Conservation (phyloP, 2,888 invertebrate genomes). For the Saturnia japonica region DNA sequence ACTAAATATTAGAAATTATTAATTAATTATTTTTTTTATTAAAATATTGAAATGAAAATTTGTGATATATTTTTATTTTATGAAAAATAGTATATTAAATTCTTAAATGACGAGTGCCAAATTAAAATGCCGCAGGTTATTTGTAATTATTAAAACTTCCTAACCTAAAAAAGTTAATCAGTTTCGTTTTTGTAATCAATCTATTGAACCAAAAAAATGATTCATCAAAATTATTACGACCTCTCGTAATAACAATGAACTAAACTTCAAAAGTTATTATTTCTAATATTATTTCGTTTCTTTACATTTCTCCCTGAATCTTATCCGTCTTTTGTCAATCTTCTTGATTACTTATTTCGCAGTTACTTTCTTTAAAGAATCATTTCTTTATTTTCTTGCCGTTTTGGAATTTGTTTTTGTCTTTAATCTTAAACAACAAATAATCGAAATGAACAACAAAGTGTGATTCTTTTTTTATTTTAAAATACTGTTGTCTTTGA, state of each 20-base stretch:
- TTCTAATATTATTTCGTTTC: constrained; percentile 16
- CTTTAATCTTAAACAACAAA: neutral
- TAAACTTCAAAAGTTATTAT: constrained; percentile 16
- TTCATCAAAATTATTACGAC: constrained; percentile 4
- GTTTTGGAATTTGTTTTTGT: neutral
- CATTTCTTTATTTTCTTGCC: constrained; percentile 9
- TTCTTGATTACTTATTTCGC: constrained; percentile 20
- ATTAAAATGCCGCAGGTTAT: too few species aligned
- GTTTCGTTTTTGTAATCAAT: neutral
- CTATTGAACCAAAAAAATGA: neutral
- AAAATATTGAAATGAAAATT: too few species aligned
- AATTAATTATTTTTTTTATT: too few species aligned
- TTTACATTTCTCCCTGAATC: constrained; percentile 2
- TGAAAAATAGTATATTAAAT: too few species aligned
- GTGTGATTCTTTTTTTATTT: neutral
- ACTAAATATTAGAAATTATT: too few species aligned
- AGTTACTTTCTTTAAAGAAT: constrained; percentile 11
- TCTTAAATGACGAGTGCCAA: too few species aligned
- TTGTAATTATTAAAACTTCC: too few species aligned
- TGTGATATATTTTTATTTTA: too few species aligned
- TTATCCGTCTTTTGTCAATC: constrained; percentile 16
- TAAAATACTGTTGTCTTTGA: neutral
- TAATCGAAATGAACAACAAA: constrained; percentile 5
- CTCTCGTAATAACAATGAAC: constrained; percentile 5
- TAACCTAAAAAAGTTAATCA: too few species aligned